These are phyloP conservation scores for Drosophila micromelanica DNA, from an alignment of 1,140 invertebrate genomes.

Conservation along the genomic window DNA sequence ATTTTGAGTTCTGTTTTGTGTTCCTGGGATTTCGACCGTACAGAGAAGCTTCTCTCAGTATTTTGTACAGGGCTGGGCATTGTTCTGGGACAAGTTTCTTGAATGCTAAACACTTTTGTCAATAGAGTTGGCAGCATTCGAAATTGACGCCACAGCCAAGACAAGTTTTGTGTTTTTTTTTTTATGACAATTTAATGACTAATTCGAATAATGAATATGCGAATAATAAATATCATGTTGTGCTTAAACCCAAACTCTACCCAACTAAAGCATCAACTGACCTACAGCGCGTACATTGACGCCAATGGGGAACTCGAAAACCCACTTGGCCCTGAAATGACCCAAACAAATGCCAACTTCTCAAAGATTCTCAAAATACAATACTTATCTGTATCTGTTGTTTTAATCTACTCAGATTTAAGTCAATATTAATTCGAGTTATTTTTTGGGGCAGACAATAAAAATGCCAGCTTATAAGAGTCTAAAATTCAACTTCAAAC, in stretches of 20 bases:
- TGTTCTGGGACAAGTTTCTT: constrained; percentile 39
- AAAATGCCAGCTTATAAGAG: no score
- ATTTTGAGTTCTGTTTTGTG: background rate
- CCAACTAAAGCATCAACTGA: constrained; percentile 30
- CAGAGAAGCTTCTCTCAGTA: constrained; percentile 1
- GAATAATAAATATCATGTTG: constrained; percentile 24
- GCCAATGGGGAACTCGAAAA: constrained; percentile 25
- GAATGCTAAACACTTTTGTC: constrained; percentile 63
- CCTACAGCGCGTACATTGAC: constrained; percentile 76
- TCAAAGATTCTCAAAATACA: no score
- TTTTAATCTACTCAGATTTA: no score
- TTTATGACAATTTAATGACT: constrained; percentile 42
- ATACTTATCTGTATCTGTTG: no score
- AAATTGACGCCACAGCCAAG: background rate
- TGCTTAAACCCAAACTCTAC: constrained; percentile 1
- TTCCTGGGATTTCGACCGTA: background rate
- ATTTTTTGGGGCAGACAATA: no score
- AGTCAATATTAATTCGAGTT: no score
- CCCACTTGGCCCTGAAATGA: constrained; percentile 42
- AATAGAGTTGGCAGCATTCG: constrained; percentile 37
- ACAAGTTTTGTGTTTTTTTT: constrained; percentile 15
- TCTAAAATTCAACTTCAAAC: background rate
- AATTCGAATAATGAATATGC: constrained; percentile 39
- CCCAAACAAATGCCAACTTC: background rate
- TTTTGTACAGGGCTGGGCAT: constrained; percentile 33